Evolutionary conservation across 2,888 invertebrate genomes (phyloP).

Genomic region (Allacma fusca): DNA sequence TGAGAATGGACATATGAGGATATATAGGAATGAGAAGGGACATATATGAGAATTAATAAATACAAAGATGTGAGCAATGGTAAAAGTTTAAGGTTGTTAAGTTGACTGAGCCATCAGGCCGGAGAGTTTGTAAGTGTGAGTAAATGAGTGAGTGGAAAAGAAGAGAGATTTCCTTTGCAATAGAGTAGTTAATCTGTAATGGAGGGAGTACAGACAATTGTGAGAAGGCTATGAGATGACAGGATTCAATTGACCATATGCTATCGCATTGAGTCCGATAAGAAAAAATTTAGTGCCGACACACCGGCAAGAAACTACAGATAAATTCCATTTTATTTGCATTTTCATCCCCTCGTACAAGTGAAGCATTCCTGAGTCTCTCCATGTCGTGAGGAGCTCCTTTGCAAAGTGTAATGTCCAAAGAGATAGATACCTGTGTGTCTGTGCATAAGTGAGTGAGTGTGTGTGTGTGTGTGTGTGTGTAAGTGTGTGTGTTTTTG

Average conservation of each 20-base stretch:
- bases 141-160: constrained; percentile 17
- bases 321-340: constrained; percentile 35
- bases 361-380: neutral
- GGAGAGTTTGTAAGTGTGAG: too few species aligned
- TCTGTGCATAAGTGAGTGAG: too few species aligned
- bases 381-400: neutral
- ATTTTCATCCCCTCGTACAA: constrained; percentile 22
- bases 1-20: too few species aligned
- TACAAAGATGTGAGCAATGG: too few species aligned
- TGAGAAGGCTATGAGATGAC: neutral
- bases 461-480: too few species aligned
- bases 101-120: too few species aligned
- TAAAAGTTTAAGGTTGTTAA: too few species aligned
- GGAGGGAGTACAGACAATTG: too few species aligned
- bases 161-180: neutral
- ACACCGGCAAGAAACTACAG: constrained; percentile 30
- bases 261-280: constrained; percentile 20
- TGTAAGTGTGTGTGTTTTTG: neutral
- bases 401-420: neutral
- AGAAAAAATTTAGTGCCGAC: constrained; percentile 30
- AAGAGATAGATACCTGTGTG: too few species aligned
- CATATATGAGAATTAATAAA: too few species aligned
- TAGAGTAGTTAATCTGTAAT: too few species aligned
- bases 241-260: constrained; percentile 37
- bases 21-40: too few species aligned